Evolutionary conservation across 2,797 vertebrate species (phyloP), one percentile per base, ranked within the genome.

Genomic region (Sus cebifrons): DNA sequence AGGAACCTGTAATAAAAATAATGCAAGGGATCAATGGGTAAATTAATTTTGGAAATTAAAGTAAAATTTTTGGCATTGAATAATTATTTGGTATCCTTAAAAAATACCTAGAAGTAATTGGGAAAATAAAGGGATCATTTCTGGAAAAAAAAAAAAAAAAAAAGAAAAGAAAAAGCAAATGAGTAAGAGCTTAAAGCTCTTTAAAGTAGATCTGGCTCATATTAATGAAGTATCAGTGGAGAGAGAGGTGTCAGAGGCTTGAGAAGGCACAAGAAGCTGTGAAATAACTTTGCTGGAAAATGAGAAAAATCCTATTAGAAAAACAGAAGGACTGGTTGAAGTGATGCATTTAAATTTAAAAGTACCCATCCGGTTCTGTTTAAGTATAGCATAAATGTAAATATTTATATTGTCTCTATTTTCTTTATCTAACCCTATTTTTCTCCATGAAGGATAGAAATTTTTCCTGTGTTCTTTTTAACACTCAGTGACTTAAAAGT

Each of bases 1-100:
- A 56, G 60, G 92, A 81, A 77, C 36, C 27, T 25, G 18, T 29
- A 78, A 83, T 32, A 40, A 91, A 87, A 82, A 54, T 93, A 88
- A 86, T 91, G 65, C 20, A 93, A 67, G 8, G 21, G 6, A 81
- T 62, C 58, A 95, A 82, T 0, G 18, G 6, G 64, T 74, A 86
- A 77, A 44, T 89, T 86, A 78, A 89, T 71, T 86, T 86, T 94
- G 32, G 85, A 96, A 93, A 65, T 68, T 15, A 11, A 89, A 71
- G 20, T 36, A 68, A 40, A 87, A 4, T 87, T 25, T 74, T 79
- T 74, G 65, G 12, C 40, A 36, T 40, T 40, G 54, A 70, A 32
- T 78, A 64, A 58, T 84, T 94, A 87, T 36, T 93, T 91, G 44
- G 27, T 36, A 44, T 56, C 54, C 40, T 89, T 91, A 29, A 93